Evolutionary conservation across 37 sponge, comb jelly and placozoan genomes (phyloP).

Genomic region (Ianthella basta): DNA sequence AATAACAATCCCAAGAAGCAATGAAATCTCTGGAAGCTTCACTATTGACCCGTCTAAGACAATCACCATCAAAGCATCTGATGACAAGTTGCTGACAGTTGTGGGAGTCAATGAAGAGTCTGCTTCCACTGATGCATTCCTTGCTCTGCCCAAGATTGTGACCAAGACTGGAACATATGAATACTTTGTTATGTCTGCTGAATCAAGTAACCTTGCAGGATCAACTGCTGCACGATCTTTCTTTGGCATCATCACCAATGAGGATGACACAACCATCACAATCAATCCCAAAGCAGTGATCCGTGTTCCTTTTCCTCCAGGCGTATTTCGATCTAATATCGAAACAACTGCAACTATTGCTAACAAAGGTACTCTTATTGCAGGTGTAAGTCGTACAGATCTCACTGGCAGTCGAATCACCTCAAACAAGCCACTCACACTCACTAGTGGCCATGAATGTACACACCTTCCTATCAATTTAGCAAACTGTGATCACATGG

Average conservation of each 20-base stretch:
- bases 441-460: conserved; percentile 41
- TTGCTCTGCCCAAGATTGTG: conserved; percentile 43
- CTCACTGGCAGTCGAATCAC: conserved; percentile 44
- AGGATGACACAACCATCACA: conserved; percentile 24
- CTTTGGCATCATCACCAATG: conserved; percentile 36
- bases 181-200: conserved; percentile 20
- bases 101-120: conserved; percentile 43
- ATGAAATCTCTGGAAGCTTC: neutral
- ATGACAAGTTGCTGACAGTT: conserved; percentile 17
- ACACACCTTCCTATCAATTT: conserved; percentile 26
- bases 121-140: conserved; percentile 45
- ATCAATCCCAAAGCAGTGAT: neutral
- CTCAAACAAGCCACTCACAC: conserved; percentile 25
- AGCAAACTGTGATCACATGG: conserved; percentile 59
- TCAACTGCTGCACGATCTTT: neutral
- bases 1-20: neutral
- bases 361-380: neutral
- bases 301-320: neutral
- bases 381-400: conserved; percentile 1
- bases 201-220: neutral
- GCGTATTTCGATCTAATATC: neutral
- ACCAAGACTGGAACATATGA: conserved; percentile 16
- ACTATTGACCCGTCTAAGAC: neutral
- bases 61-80: neutral
- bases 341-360: neutral